Evolutionary conservation across 2,888 invertebrate species (phyloP), one percentile per base, ranked within the genome.

Genomic region (Fabriciana adippe): DNA sequence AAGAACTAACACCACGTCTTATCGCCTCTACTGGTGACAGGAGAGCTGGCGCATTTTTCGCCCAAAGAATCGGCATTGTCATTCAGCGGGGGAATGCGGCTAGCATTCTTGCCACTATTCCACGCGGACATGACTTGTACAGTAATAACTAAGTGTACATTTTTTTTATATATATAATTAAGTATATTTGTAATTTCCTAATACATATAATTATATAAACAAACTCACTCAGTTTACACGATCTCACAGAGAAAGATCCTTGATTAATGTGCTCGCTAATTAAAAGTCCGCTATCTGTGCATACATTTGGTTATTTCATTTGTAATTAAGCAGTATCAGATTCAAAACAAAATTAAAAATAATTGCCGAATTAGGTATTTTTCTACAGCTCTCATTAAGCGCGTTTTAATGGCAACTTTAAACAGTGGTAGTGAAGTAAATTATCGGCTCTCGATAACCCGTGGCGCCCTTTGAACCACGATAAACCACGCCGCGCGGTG

Each of bases 391-490:
- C 59, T 67, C 63, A 69, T 68, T 70, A 66, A 51, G 50, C 57
- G 54, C 50, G 56, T 61, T 71, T 63, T 69, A 67, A 67, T 63
- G 64, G 65, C 61, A 45, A 62, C 31, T 71, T 67, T 64, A 65
- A 56, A 66, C 48, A 56, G 62, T 83, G 59, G 45, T 47, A 83
- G 85, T 88, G 87, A 86, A 86, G 79, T 76, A 69, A 76, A 73
- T 73, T 84, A 87, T 86, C 86, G 81, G 66, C 65, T 78, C 77
- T 82, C 84, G 89, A 86, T 86, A 87, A 88, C 88, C 88, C 83
- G 75, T 77, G 76, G 76, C 81, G 84, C 75, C 81, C 85, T 79
- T 73, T 80, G 83, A 82, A 78, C 81, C 72, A 74, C 82, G 88
- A 87, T 88, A 88, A 85, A 80, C 82, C 73, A 65, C 70, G 47